Percentiles rank a stretch among this genome's conserved stretches.
These are phyloP conservation scores for Nymphalis c-album DNA, from an alignment of 2,888 invertebrate genomes.

Conservation along the genomic window DNA sequence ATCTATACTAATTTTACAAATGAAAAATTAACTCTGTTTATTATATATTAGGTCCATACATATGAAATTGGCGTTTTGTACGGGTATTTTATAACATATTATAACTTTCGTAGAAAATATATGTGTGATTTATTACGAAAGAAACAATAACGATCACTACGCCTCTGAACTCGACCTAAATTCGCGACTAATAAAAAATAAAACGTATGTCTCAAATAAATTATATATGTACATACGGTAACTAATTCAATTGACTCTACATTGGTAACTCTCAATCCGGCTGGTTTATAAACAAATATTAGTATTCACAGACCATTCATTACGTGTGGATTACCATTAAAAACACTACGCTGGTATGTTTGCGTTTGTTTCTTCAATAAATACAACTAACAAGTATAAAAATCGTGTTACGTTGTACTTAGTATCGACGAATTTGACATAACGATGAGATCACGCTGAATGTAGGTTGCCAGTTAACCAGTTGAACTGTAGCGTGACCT, in stretches of 20 bases:
- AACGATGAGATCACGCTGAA: constrained; percentile 71
- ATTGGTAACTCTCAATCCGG: neutral
- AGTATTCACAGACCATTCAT: neutral
- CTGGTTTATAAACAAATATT: neutral
- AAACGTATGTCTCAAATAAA: too few relatives aligned
- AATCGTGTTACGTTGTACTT: constrained; percentile 18
- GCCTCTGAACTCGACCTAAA: too few relatives aligned
- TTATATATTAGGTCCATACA: too few relatives aligned
- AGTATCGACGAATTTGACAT: constrained; percentile 43
- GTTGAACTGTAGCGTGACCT: constrained; percentile 72
- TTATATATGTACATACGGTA: too few relatives aligned
- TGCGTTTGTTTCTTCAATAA: neutral
- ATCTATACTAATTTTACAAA: too few relatives aligned
- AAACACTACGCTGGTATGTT: neutral
- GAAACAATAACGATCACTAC: too few relatives aligned
- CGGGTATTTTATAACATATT: too few relatives aligned
- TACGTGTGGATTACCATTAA: neutral
- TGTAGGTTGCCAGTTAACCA: constrained; percentile 62
- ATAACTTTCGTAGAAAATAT: too few relatives aligned
- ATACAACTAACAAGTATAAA: constrained; percentile 16
- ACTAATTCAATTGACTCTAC: neutral
- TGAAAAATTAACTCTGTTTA: too few relatives aligned
- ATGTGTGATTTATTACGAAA: too few relatives aligned
- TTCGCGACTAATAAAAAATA: too few relatives aligned
- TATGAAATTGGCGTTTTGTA: too few relatives aligned